Conservation (phyloP, 1,140 invertebrate genomes). For the Prorops nasuta region DNA sequence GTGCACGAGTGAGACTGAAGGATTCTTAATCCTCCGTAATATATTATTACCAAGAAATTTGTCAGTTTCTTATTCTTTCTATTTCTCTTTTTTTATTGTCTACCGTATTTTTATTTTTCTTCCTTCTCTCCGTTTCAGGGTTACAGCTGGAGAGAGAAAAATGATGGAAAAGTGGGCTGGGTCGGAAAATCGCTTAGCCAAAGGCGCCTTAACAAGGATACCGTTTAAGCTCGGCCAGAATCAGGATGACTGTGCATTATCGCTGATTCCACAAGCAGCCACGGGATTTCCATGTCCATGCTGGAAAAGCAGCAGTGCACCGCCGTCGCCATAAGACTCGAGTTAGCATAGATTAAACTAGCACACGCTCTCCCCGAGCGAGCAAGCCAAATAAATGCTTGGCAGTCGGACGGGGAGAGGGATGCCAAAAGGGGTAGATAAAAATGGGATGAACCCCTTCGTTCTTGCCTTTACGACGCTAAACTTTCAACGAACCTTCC, state of each 20-base stretch:
- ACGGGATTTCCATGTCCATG: conserved; percentile 51
- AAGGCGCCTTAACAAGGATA: conserved; percentile 24
- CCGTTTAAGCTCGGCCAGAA: conserved; percentile 30
- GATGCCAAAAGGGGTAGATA: conserved; percentile 21
- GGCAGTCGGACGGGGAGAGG: background rate
- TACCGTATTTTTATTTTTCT: background rate
- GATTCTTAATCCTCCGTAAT: too few relatives aligned
- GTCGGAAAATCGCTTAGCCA: background rate
- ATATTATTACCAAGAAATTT: too few relatives aligned
- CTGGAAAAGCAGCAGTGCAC: conserved; percentile 18
- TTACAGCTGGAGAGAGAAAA: too few relatives aligned
- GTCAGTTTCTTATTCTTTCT: too few relatives aligned
- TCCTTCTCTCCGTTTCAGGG: too few relatives aligned
- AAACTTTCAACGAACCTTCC: background rate
- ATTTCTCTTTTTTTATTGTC: background rate
- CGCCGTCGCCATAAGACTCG: too few relatives aligned
- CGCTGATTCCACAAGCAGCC: conserved; percentile 42
- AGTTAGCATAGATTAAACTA: conserved; percentile 38
- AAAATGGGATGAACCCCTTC: conserved; percentile 26
- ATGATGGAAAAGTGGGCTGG: too few relatives aligned
- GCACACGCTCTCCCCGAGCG: too few relatives aligned
- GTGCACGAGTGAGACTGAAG: too few relatives aligned
- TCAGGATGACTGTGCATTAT: conserved; percentile 47
- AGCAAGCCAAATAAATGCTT: too few relatives aligned
- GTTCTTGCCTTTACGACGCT: conserved; percentile 29